Base-by-base conservation (phyloP, 2,113 vertebrate species). In the Columba janthina region DNA sequence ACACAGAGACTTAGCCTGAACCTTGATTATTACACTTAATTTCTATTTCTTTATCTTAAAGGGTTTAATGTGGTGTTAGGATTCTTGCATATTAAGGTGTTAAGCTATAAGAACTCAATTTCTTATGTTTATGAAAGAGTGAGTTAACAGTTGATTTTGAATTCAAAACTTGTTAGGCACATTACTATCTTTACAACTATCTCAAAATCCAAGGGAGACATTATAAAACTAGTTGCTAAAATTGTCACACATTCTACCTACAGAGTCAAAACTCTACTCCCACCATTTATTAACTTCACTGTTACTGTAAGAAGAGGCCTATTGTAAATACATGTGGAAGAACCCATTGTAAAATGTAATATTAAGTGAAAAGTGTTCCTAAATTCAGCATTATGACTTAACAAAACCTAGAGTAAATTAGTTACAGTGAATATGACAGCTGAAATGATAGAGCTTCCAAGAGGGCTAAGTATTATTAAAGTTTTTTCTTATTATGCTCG, bases 401-500 rank as follows among this genome's bases (percentile, higher is more conserved):
- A 87, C 36, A 69, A 92, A 89, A 75, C 38, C 71, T 38, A 46
- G 51, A 85, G 69, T 22, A 72, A 93, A 90, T 75, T 32, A 94
- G 31, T 21, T 46, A 77, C 85, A 85, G 62, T 22, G 32, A 71
- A 12, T 36, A 51, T 28, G 31, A 81, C 74, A 95, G 92, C 56
- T 87, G 51, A 93, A 95, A 79, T 0, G 20, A 73, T 10, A 14
- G 42, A 93, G 60, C 34, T 80, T 88, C 66, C 62, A 72, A 65
- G 44, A 72, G 50, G 15, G 32, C 14, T 82, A 67, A 82, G 81
- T 34, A 31, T 85, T 91, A 84, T 62, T 82, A 44, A 89, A 69
- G 78, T 50, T 82, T 82, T 60, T 72, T 85, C 36, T 79, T 82
- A 66, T 75, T 65, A 79, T 50, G 90, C 81, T 95, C 70, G 88